Evolutionary conservation across 2,797 vertebrate genomes (phyloP).

Genomic region (Xerus rutilus): DNA sequence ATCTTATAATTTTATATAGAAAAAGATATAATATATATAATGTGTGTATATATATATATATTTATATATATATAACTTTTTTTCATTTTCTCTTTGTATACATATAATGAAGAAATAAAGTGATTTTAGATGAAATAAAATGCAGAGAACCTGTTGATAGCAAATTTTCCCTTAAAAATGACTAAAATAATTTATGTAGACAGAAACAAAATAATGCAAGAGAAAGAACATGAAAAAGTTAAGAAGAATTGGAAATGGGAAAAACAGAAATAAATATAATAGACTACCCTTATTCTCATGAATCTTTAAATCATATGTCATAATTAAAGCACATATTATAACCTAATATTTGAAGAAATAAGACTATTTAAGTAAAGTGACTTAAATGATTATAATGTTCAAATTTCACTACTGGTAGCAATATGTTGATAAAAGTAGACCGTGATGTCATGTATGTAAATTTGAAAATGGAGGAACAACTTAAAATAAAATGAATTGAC

Average conservation of each 20-base stretch:
- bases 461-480: neutral
- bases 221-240: neutral
- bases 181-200: neutral
- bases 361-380: neutral
- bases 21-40: too few species aligned
- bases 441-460: neutral
- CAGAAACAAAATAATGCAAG: neutral
- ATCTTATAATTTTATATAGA: too few species aligned
- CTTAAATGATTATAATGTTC: neutral
- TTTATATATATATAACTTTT: too few species aligned
- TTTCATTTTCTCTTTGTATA: too few species aligned
- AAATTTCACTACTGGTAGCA: neutral
- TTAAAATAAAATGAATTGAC: neutral
- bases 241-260: neutral
- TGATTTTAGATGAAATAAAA: neutral
- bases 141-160: neutral
- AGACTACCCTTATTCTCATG: neutral
- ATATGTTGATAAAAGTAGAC: neutral
- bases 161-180: neutral
- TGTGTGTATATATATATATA: too few species aligned
- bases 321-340: neutral
- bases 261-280: neutral
- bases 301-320: neutral
- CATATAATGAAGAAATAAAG: neutral
- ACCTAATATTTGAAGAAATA: too few species aligned